These are phyloP conservation scores for Phalangium opilio DNA, from an alignment of 2,888 invertebrate genomes.

Conservation along the genomic window DNA sequence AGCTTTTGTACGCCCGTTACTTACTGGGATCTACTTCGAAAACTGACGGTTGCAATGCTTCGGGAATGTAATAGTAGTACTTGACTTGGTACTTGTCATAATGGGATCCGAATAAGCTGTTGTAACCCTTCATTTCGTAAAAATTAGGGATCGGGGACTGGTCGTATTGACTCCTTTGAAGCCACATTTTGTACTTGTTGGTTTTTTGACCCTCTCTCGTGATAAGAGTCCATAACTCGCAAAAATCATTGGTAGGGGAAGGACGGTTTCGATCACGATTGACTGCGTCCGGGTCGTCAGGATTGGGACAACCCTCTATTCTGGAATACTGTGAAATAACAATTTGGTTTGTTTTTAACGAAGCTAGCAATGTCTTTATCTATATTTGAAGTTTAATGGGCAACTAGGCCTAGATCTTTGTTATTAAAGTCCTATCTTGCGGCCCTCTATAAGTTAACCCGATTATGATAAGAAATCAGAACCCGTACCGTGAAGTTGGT, in stretches of 20 bases:
- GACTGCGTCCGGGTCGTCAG: too few species aligned
- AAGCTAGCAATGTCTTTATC: too few species aligned
- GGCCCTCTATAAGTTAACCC: too few species aligned
- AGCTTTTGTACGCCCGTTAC: too few species aligned
- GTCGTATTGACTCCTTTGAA: conserved; percentile 34
- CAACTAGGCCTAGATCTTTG: too few species aligned
- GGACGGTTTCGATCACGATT: too few species aligned
- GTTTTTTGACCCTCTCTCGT: conserved; percentile 56
- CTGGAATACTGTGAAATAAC: conserved; percentile 10
- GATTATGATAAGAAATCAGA: not conserved
- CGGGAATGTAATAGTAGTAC: conserved; percentile 43
- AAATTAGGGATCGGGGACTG: conserved; percentile 43
- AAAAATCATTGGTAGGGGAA: too few species aligned
- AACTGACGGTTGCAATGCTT: conserved; percentile 5
- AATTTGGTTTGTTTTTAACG: too few species aligned
- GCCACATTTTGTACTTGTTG: conserved; percentile 79
- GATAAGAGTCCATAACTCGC: conserved; percentile 61
- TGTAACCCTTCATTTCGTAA: conserved; percentile 90
- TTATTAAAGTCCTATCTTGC: too few species aligned
- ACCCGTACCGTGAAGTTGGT: conserved; percentile 47
- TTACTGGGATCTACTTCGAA: conserved; percentile 12
- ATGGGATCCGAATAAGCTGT: conserved; percentile 81
- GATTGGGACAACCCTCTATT: conserved; percentile 11
- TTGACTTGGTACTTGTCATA: conserved; percentile 85
- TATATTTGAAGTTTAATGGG: too few species aligned